These are phyloP conservation scores for Mercenaria mercenaria DNA, from an alignment of 1,140 invertebrate species.

Conservation along the genomic window DNA sequence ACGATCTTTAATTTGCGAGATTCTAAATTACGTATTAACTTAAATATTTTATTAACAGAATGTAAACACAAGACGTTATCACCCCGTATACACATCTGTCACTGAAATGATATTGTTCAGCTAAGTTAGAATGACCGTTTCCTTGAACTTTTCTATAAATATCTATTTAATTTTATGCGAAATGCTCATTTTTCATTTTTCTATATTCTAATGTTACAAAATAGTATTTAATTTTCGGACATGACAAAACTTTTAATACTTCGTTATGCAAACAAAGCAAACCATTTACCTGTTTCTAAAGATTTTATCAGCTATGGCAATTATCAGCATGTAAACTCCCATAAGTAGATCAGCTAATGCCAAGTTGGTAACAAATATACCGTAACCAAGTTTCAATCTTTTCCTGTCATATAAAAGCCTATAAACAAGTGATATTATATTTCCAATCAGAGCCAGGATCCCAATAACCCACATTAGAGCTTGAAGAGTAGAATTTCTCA, in stretches of 20 bases:
- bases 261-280: no score
- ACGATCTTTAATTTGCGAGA: no score
- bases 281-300: conserved; percentile 74
- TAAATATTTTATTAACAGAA: no score
- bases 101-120: no score
- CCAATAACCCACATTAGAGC: conserved; percentile 75
- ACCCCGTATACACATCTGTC: no score
- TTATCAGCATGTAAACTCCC: conserved; percentile 81
- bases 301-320: conserved; percentile 75
- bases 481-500: conserved; percentile 67
- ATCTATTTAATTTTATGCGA: background rate
- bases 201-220: background rate
- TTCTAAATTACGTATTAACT: no score
- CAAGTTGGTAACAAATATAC: conserved; percentile 78
- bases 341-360: conserved; percentile 79
- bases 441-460: conserved; percentile 69
- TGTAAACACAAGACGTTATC: no score
- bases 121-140: background rate
- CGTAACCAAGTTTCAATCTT: conserved; percentile 66
- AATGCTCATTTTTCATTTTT: background rate
- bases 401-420: conserved; percentile 53
- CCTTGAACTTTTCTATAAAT: background rate
- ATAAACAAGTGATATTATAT: conserved; percentile 67
- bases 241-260: background rate
- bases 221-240: background rate